Conservation (phyloP, 1,140 invertebrate species). For the Leptinotarsa lineolata region DNA sequence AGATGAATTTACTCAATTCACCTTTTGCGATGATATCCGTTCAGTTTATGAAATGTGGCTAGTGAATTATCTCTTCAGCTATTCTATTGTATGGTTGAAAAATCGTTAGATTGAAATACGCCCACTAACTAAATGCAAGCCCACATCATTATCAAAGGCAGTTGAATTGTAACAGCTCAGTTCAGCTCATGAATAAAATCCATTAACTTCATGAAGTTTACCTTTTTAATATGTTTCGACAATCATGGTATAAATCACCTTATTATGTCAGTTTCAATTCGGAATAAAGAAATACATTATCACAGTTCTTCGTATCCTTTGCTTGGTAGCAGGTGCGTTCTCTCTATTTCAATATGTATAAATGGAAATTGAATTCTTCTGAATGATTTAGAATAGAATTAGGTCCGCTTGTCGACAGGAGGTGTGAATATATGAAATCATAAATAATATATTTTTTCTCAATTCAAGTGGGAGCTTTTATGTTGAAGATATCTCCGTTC, state of each 20-base stretch:
- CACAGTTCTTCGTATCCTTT: not conserved
- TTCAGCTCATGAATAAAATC: not conserved
- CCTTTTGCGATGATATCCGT: not conserved
- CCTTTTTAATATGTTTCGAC: not conserved
- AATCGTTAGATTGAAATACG: not conserved
- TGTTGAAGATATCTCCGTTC: too few relatives aligned
- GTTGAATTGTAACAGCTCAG: not conserved
- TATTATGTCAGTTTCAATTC: not conserved
- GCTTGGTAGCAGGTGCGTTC: not conserved
- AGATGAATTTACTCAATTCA: not conserved
- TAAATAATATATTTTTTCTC: not conserved
- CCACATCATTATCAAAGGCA: not conserved
- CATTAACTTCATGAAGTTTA: not conserved
- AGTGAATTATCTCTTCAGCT: too few relatives aligned
- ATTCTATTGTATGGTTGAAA: not conserved
- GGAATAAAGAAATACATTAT: not conserved
- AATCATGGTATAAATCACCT: not conserved
- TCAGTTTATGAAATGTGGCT: too few relatives aligned
- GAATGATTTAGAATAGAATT: not conserved
- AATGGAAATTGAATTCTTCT: not conserved
- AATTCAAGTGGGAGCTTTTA: not conserved
- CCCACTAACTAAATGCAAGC: not conserved
- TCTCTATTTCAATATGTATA: not conserved
- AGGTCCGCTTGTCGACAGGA: not conserved
- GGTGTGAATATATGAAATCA: slow-evolving; percentile 3